Evolutionary conservation across 1,140 invertebrate genomes (phyloP).

Genomic region (Heliconius hewitsoni): DNA sequence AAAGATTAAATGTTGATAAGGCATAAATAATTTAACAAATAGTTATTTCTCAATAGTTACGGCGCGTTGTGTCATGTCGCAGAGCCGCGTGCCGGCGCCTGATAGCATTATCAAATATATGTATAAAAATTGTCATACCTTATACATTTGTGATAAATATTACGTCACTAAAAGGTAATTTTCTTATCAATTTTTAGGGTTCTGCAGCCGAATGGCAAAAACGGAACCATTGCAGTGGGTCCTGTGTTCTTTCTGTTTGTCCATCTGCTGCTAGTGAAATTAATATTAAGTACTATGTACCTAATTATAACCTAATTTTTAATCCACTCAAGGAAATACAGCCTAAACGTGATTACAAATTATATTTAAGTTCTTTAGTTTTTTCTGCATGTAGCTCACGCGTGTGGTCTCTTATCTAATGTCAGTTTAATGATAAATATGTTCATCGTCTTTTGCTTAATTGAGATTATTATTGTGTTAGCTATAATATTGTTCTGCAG

Average conservation of each 20-base stretch:
- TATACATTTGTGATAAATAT: slow-evolving; percentile 9
- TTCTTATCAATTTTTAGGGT: slow-evolving; percentile 6
- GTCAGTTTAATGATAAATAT: not conserved
- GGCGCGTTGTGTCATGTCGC: slow-evolving; percentile 16
- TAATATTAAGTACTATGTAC: no score
- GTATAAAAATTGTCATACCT: not conserved
- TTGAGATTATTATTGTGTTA: not conserved
- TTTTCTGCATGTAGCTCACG: not conserved
- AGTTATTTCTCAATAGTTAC: slow-evolving; percentile 20
- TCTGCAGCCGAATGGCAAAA: no score
- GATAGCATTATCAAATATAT: slow-evolving; percentile 5
- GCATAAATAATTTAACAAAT: not conserved
- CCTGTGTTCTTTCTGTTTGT: no score
- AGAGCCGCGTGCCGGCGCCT: slow-evolving; percentile 20
- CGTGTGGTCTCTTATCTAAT: not conserved
- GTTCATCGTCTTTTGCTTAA: not conserved
- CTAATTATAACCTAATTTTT: slow-evolving; percentile 13
- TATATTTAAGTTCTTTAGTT: not conserved
- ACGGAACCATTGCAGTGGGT: no score
- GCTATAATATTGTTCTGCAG: no score
- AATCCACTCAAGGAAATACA: not conserved
- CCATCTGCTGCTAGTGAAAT: no score
- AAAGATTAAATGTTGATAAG: slow-evolving; percentile 7
- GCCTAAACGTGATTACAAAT: not conserved
- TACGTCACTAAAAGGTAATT: slow-evolving; percentile 21